Conservation (phyloP, 2,797 vertebrate species). For the Hydrocynus forskahlii region DNA sequence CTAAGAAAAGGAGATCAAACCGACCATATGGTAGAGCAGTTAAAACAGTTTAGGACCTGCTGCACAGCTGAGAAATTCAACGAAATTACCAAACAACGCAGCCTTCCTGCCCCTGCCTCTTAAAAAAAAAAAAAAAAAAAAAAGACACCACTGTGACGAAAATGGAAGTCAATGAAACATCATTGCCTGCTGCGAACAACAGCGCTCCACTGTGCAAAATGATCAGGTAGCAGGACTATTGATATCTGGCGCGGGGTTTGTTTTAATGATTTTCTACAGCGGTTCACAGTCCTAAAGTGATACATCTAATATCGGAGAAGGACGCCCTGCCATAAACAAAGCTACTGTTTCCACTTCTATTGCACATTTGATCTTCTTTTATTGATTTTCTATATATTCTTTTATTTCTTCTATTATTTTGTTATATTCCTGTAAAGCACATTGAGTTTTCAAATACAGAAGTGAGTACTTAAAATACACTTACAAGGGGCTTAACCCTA, state of each 20-base stretch:
- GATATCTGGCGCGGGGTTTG: neutral
- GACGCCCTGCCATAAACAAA: neutral
- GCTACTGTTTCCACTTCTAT: neutral
- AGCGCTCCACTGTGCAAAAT: neutral
- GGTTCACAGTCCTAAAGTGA: neutral
- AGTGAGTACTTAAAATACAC: too few relatives aligned
- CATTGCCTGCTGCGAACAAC: neutral
- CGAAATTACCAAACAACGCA: slow-evolving; percentile 46
- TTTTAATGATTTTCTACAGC: slow-evolving; percentile 6
- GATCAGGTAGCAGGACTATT: slow-evolving; percentile 7
- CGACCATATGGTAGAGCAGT: slow-evolving; percentile 60
- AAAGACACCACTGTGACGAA: neutral
- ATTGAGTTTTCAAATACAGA: too few relatives aligned
- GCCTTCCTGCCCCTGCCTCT: neutral
- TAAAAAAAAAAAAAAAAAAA: neutral
- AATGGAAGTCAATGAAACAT: slow-evolving; percentile 14
- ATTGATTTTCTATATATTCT: too few relatives aligned
- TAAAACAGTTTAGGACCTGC: slow-evolving; percentile 57
- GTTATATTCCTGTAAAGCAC: too few relatives aligned
- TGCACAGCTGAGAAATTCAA: slow-evolving; percentile 59
- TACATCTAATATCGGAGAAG: slow-evolving; percentile 4
- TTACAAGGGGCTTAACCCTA: too few relatives aligned
- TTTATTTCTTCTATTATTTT: too few relatives aligned
- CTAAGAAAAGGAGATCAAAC: slow-evolving; percentile 57
- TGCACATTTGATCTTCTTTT: too few relatives aligned